Evolutionary conservation across 1,140 invertebrate species (phyloP), one percentile per base, ranked within the genome.

Genomic region (Zaprionus ghesquierei): DNA sequence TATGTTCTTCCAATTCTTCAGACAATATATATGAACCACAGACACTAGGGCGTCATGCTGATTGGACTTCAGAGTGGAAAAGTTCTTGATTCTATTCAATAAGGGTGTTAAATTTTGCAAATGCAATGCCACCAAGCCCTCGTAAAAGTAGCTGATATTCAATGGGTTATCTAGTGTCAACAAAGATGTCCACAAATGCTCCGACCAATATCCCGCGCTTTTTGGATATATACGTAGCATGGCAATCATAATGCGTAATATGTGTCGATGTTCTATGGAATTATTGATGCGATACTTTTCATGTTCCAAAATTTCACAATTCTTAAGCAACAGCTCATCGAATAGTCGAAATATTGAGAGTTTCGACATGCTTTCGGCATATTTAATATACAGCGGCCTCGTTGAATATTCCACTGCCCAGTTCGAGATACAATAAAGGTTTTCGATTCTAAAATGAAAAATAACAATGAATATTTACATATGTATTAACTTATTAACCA

Each of bases 131-230:
- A 89, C 94, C 93, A 96, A 61, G 25, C 55, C 65, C 90, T 96
- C 95, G 62, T 94, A 93, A 73, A 95, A 91, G 62, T 95, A 94
- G 55, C 93, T 92, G 2, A 95, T 93, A 81, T 94, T 95, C 3
- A 93, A 92, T 77, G 95, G 95, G 82, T 95, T 94, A 75, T 92
- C 94, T 77, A 95, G 93, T 10, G 80, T 79, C 9, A 94, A 74
- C n/a, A 95, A 79, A 60, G 92, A 92, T 22, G 92, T 74, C 49
- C 92, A 90, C n/a, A 94, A 55, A 27, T 77, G 71, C 38, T 91
- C 76, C 35, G 92, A 86, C 51, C 59, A 35, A 59, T 71, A 2
- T 29, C 65, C 44, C 3, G 12, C 8, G 20, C 23, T n/a, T 1
- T 10, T 9, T 1, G 5, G 3, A 23, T 81, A 70, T 38, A 87